Evolutionary conservation across 2,113 vertebrate genomes (phyloP), one percentile per base, ranked within the genome.

Genomic region (Aramus guarauna): DNA sequence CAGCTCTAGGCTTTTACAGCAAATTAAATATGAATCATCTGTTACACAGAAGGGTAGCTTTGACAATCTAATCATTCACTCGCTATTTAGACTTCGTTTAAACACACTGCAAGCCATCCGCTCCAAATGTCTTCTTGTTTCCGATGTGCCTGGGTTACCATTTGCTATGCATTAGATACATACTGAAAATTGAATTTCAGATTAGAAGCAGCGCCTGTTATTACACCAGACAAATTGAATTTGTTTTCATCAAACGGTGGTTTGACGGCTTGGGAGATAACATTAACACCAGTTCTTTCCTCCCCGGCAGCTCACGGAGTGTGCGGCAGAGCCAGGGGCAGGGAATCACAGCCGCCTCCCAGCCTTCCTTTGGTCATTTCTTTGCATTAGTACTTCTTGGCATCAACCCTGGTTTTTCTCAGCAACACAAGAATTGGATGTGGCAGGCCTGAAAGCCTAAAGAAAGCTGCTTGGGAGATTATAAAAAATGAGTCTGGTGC

Each of bases 141-240:
- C 86, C 15, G 41, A 53, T 41, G 66, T 81, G 97, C 94, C 85
- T 93, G 73, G 89, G 62, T 92, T 92, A 59, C 67, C 89, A 78
- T 97, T 96, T 90, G 91, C 95, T 83, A 92, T 94, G 97, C 92
- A 95, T 92, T 94, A 91, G 93, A 74, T 78, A 69, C 32, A 52
- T 81, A 78, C 72, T 0, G 62, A 90, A 96, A 97, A 96, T 95
- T 93, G 91, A 94, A 97, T 96, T 94, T 93, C 94, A 94, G 92
- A 87, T 87, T 95, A 91, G 92, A 86, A 96, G 94, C 87, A 85
- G 91, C 90, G 91, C 92, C 82, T 81, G 90, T 90, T 95, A 94
- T 96, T 93, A 88, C 18, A 39, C 41, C 69, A 67, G 94, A 86
- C 93, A 94, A 95, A 96, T 95, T 96, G 85, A 96, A 97, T 97